Base-by-base conservation (phyloP, 2,888 invertebrate genomes). In the Cantharis rustica region DNA sequence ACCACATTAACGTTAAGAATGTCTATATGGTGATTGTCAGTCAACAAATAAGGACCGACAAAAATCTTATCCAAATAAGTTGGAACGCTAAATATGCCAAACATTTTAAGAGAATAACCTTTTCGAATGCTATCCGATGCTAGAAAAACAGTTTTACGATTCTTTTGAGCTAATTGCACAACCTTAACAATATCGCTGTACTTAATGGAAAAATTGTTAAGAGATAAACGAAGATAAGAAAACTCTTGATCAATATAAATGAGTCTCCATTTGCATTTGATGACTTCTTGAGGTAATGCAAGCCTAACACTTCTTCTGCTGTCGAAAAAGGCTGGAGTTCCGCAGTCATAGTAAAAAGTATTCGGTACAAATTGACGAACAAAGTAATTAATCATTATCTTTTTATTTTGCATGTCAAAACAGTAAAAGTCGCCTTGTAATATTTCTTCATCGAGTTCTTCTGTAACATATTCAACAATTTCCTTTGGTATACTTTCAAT, bases 181-280 rank as follows among this genome's bases (percentile, higher is more conserved):
- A 90, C 89, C 78, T 88, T 88, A 66, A 89, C 81, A 79, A 92
- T 87, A 82, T 90, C 88, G 4, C 83, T 89, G 75, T 89, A 90
- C 84, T 90, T 90, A 1, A 92, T 90, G 73, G 90, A 90, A 83
- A 90, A 91, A 0, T 90, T 89, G 82, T 87, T 89, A 64, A 87
- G 88, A 75, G 86, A 87, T 82, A 92, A 90, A 72, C 89, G 87
- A 69, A 92, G 87, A 83, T 90, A 90, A 16, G 84, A 86, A 83
- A 92, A 91, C 84, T 90, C 90, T 75, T 90, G 88, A 86, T 90
- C 90, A 62, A 92, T 80, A 64, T 87, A 89, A 86, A 92, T 89
- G 76, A 91, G 87, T 81, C 91, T 90, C 92, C 92, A 92, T 85
- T 89, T 89, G 26, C 89, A 89, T 15, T 79, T 72, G 20, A 16